phyloP scores from a whole-genome alignment of 2,113 vertebrate species.

The Hucho hucho region DNA sequence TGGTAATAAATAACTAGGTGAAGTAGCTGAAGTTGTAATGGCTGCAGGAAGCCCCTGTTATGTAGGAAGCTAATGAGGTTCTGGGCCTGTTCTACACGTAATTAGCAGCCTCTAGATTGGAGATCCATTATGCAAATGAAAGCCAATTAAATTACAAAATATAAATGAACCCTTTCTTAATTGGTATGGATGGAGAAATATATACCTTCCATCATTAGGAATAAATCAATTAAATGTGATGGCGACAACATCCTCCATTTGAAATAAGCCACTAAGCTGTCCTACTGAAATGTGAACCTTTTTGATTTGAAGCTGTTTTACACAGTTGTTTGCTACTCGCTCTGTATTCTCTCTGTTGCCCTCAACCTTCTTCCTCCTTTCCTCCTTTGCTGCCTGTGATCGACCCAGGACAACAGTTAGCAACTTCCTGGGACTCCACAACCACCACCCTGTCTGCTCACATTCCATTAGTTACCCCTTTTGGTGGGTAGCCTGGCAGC shows the following conservation, averaged over 20 bases:
- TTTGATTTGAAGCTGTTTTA: neutral
- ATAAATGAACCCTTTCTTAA: slow-evolving; percentile 71
- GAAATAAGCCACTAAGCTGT: slow-evolving; percentile 26
- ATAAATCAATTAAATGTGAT: slow-evolving; percentile 38
- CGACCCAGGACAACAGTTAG: slow-evolving; percentile 95
- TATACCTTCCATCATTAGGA: slow-evolving; percentile 52
- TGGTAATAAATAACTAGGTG: slow-evolving; percentile 43
- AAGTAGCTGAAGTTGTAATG: slow-evolving; percentile 37
- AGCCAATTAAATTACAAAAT: slow-evolving; percentile 75
- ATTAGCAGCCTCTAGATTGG: slow-evolving; percentile 69
- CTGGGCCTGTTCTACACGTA: slow-evolving; percentile 69
- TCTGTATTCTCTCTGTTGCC: slow-evolving; percentile 47
- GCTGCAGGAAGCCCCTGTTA: slow-evolving; percentile 54
- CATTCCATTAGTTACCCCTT: slow-evolving; percentile 94
- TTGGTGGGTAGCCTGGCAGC: slow-evolving; percentile 86
- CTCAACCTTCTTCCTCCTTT: slow-evolving; percentile 65
- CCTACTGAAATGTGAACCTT: neutral
- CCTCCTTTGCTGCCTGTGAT: slow-evolving; percentile 78
- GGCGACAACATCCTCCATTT: slow-evolving; percentile 31
- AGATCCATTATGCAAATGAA: slow-evolving; percentile 74
- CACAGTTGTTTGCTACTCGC: neutral
- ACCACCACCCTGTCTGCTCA: slow-evolving; percentile 87
- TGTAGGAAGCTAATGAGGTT: slow-evolving; percentile 67
- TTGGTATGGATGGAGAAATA: slow-evolving; percentile 69
- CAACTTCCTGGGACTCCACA: slow-evolving; percentile 90